Evolutionary conservation across 2,113 vertebrate species (phyloP), one percentile per base, ranked within the genome.

Genomic region (Procavia capensis): DNA sequence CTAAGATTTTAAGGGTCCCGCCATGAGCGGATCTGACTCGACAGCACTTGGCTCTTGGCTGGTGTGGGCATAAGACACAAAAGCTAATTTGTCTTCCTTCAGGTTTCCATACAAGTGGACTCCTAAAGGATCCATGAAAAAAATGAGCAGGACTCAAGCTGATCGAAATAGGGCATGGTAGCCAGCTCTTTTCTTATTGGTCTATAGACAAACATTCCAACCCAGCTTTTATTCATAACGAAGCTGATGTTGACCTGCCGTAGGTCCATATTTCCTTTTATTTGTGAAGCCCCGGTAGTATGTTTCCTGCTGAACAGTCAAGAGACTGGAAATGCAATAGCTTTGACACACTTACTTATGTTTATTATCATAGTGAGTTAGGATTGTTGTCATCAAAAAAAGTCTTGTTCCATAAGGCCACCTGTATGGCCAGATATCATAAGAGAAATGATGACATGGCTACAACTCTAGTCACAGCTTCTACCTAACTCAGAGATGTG

Each of bases 361-460:
- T 95, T 84, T 59, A 88, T 96, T 84, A 88, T 36, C 3, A 16
- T 95, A 96, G 83, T 75, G 82, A 97, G 86, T 54, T 24, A 97
- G 82, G 87, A 98, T 97, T 95, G 95, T 96, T 92, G 97, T 97
- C 59, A 96, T 86, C 82, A 43, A 19, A 50, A 4, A 87, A 93
- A 82, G 96, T 94, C 93, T 85, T 20, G 8, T 98, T 98, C 98
- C 95, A 96, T 87, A 98, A 97, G 88, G 95, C 90, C 95, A 94
- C 93, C 96, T 98, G 98, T 98, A 98, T 97, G 93, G 96, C 98
- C 86, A 97, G 45, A 97, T 97, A 98, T 98, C 88, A 97, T 95
- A 97, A 98, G 98, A 98, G 88, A 96, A 94, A 97, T 95, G 81
- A 36, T 27, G 96, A 97, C 98, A 96, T 90, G 96, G 93, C 93